Evolutionary conservation across 2,797 vertebrate genomes (phyloP), one percentile per base, ranked within the genome.

Genomic region (Phoeniculus purpureus): DNA sequence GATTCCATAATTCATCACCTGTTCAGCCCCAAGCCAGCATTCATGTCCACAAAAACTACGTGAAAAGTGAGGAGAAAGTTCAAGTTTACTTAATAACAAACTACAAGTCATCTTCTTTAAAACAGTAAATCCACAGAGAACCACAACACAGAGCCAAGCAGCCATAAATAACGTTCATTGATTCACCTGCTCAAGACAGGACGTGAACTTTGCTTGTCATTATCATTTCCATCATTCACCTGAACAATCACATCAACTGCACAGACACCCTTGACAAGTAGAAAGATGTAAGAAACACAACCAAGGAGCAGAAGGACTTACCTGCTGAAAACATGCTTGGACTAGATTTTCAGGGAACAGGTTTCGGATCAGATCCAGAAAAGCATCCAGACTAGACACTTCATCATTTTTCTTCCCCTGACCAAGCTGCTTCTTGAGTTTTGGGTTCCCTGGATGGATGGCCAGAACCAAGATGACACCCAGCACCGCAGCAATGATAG

Each of bases 281-380:
- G 81, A 75, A 75, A 85, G 17, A 50, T 37, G 12, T 22, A 32
- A 80, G 74, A 31, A 59, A 19, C 29, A 45, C 65, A 40, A 45
- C n/a, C 26, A 52, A 48, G 7, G 10, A 45, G 40, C 22, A 85
- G 70, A 62, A 77, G 31, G 34, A 65, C 51, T 96, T 98, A 99
- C 99, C 99, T 99, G 99, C 90, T 99, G 98, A 97, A 99, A 99
- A 97, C 99, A 99, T 31, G 99, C 99, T 95, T 99, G 99, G 81
- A 99, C 99, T 91, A 99, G 97, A 92, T 99, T 99, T 96, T 99
- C 99, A 9, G 99, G 99, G 95, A 99, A 99, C 58, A 99, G 97
- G 91, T 99, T 99, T 96, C 99, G 98, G 95, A 99, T 99, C 60
- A 99, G 98, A 96, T 99, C 99, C 92, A 99, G 98, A 97, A 99